phyloP scores from a whole-genome alignment of 2,797 vertebrate species.

The Thunnus albacares region DNA sequence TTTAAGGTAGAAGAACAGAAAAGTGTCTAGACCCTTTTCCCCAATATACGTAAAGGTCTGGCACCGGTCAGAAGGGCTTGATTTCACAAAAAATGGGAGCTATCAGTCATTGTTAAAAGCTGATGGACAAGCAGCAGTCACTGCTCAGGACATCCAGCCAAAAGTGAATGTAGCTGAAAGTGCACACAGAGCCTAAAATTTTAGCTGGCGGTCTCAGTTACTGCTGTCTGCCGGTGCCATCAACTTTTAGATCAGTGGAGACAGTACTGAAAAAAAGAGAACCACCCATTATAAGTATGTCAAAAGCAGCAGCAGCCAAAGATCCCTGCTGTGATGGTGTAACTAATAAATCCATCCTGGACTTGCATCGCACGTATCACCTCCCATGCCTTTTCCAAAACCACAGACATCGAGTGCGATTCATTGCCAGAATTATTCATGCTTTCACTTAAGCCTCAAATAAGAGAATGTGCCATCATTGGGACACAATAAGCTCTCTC shows the following conservation, averaged over 20 bases:
- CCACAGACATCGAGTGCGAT: slow-evolving; percentile 22
- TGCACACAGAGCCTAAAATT: neutral
- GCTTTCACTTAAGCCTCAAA: slow-evolving; percentile 42
- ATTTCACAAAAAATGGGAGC: slow-evolving; percentile 42
- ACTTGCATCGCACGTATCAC: slow-evolving; percentile 20
- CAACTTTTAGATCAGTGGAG: slow-evolving; percentile 16
- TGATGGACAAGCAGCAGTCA: slow-evolving; percentile 41
- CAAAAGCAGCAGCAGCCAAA: neutral
- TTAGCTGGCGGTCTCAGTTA: slow-evolving; percentile 13
- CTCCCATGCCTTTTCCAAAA: slow-evolving; percentile 33
- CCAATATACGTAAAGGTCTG: slow-evolving; percentile 41
- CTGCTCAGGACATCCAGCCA: slow-evolving; percentile 27
- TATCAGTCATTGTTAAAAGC: slow-evolving; percentile 60
- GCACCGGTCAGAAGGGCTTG: slow-evolving; percentile 41
- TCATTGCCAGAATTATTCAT: slow-evolving; percentile 54
- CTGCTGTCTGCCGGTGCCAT: slow-evolving; percentile 3
- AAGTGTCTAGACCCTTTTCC: slow-evolving; percentile 23
- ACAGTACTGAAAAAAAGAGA: neutral
- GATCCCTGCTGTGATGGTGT: slow-evolving; percentile 14
- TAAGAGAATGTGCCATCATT: slow-evolving; percentile 45
- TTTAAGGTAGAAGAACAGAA: neutral
- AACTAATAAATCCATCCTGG: slow-evolving; percentile 41
- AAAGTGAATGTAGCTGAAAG: slow-evolving; percentile 19
- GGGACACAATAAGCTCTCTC: slow-evolving; percentile 40
- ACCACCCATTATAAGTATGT: slow-evolving; percentile 38